Evolutionary conservation across 2,888 invertebrate genomes (phyloP).

Genomic region (Drosophila mimetica): DNA sequence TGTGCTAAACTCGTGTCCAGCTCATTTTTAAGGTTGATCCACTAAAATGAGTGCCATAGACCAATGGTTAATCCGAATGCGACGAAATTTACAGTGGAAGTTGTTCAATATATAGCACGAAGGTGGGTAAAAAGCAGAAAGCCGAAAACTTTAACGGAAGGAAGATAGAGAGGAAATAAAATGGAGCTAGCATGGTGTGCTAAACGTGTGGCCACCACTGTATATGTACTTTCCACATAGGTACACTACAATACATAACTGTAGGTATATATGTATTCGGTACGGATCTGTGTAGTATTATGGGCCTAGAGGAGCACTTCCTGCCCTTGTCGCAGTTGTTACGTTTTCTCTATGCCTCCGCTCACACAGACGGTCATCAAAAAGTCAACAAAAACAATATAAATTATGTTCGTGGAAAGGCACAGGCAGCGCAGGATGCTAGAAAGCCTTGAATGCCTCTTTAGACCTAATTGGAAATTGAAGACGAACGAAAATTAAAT

Average conservation of each 20-base stretch:
- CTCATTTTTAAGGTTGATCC: too few species aligned
- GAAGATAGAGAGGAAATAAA: too few species aligned
- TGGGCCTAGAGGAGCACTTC: slow-evolving; percentile 36
- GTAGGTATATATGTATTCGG: slow-evolving; percentile 6
- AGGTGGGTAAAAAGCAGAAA: too few species aligned
- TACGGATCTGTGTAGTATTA: slow-evolving; percentile 24
- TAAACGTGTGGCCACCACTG: too few species aligned
- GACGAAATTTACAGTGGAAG: too few species aligned
- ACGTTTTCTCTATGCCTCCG: slow-evolving; percentile 31
- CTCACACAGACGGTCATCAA: slow-evolving; percentile 13
- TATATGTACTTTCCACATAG: slow-evolving; percentile 25
- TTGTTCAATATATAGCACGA: too few species aligned
- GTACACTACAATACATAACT: slow-evolving; percentile 14
- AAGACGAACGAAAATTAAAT: background rate
- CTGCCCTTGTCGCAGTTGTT: slow-evolving; percentile 37
- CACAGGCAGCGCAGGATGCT: slow-evolving; percentile 14
- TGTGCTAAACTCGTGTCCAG: too few species aligned
- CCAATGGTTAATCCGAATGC: too few species aligned
- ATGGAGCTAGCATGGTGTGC: too few species aligned
- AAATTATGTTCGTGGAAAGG: slow-evolving; percentile 24
- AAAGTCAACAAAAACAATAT: slow-evolving; percentile 48
- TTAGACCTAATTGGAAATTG: slow-evolving; percentile 7
- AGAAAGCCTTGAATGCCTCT: slow-evolving; percentile 22
- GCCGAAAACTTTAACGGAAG: too few species aligned
- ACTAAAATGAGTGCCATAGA: too few species aligned